Base-by-base conservation (phyloP, 2,113 vertebrate genomes). In the Tautogolabrus adspersus region DNA sequence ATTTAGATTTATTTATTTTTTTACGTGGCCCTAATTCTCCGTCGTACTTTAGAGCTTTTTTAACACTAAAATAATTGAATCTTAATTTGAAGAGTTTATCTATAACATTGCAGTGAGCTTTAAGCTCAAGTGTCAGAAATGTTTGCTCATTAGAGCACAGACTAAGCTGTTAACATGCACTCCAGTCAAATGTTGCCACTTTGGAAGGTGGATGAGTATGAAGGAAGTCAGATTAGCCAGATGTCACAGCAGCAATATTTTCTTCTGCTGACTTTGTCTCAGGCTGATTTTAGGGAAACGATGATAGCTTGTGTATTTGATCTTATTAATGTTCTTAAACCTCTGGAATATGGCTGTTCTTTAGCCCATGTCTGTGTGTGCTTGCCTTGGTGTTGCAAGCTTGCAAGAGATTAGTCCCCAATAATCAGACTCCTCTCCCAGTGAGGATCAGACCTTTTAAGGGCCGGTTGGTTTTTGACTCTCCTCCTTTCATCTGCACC, bases 401-500 rank as follows among this genome's bases (percentile, higher is more conserved):
- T 37, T 66, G 52, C 58, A 46, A 26, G 59, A 58, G 78, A 56
- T 72, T 56, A 51, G 46, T 30, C 22, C 26, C 78, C 63, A 74
- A 34, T 80, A 79, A 83, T 63, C 37, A n/a, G 54, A 66, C 61
- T 30, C 16, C 79, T 75, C 78, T 84, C 69, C 58, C 69, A 85
- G 78, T 78, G 62, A 51, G 87, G 81, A 89, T 91, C 86, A 86
- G 71, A 58, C 81, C 81, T 90, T 90, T 89, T 90, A 87, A 85
- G 84, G 87, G 65, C 78, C 30, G 71, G 55, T 62, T 71, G 66
- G 80, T 82, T 84, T 87, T 79, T 75, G 66, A 72, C 69, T 77
- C 76, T 72, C 38, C 63, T 71, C 72, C 78, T 86, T 87, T 91
- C 83, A 91, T 86, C 79, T 87, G 61, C 74, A 72, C 81, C 84